A percentile compares a stretch with the other conserved stretches of the same genome.
Conservation (phyloP, 2,797 vertebrate species). For the Enteromius thamalakanensis region DNA sequence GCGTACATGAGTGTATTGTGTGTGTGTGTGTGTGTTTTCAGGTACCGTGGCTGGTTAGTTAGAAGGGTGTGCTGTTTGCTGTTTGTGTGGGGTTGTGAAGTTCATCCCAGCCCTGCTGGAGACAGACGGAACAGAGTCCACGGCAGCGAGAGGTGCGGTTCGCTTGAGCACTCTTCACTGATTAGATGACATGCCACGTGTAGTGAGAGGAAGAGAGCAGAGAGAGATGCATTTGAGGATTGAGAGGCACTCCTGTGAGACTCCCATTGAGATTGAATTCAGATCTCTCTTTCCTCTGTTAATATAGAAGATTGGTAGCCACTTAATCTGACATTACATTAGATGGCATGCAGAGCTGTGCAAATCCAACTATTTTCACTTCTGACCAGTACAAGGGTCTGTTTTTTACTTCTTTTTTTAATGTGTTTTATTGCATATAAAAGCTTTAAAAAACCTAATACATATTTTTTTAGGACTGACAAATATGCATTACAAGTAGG, state of each 20-base stretch:
- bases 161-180: constrained; percentile 38
- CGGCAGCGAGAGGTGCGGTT: constrained; percentile 77
- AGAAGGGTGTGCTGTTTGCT: constrained; percentile 83
- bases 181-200: constrained; percentile 11
- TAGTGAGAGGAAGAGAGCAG: constrained; percentile 3
- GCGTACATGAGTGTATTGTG: background rate
- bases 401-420: background rate
- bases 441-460: background rate
- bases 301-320: constrained; percentile 12
- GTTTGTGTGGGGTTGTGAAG: constrained; percentile 76
- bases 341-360: background rate
- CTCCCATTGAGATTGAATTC: constrained; percentile 24
- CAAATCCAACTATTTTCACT: background rate
- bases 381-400: background rate
- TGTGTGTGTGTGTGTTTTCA: constrained; percentile 61
- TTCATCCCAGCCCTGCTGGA: constrained; percentile 64
- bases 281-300: constrained; percentile 4
- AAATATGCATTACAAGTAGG: background rate
- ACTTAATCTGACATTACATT: constrained; percentile 12
- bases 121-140: constrained; percentile 73
- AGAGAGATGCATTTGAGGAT: constrained; percentile 3
- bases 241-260: background rate
- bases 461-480: background rate
- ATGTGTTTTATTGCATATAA: background rate
- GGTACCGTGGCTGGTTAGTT: constrained; percentile 94